These are phyloP conservation scores for Oreochromis grahami DNA, from an alignment of 2,797 vertebrate species.

Conservation along the genomic window DNA sequence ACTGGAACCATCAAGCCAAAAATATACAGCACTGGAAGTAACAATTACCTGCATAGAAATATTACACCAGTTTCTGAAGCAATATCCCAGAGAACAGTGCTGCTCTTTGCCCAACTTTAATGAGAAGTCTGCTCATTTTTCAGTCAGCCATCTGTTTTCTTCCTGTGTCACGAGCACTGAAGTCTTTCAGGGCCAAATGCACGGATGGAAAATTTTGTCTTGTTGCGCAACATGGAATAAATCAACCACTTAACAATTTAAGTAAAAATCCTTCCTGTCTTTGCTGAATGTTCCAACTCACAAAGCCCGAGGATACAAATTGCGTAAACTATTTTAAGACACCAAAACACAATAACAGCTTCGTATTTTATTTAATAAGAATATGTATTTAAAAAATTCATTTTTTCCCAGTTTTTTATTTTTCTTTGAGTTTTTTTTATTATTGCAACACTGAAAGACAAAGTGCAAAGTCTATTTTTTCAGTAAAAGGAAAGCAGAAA, in stretches of 20 bases:
- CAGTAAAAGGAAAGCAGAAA: neutral
- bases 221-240: neutral
- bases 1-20: neutral
- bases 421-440: neutral
- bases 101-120: neutral
- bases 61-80: neutral
- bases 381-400: rapidly evolving
- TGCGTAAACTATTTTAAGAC: neutral
- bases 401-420: rapidly evolving
- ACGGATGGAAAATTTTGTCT: neutral
- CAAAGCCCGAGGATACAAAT: neutral
- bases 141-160: neutral
- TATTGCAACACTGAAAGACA: neutral
- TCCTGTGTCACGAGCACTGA: neutral
- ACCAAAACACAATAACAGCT: neutral
- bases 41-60: neutral
- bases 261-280: neutral
- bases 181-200: neutral
- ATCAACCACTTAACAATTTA: neutral
- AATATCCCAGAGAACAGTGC: neutral
- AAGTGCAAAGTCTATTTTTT: neutral
- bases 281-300: neutral
- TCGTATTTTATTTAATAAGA: neutral
- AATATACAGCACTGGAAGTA: neutral
- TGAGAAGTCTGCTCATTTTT: neutral